Conservation (phyloP, 1,140 invertebrate species). For the Matsumurasca onukii region DNA sequence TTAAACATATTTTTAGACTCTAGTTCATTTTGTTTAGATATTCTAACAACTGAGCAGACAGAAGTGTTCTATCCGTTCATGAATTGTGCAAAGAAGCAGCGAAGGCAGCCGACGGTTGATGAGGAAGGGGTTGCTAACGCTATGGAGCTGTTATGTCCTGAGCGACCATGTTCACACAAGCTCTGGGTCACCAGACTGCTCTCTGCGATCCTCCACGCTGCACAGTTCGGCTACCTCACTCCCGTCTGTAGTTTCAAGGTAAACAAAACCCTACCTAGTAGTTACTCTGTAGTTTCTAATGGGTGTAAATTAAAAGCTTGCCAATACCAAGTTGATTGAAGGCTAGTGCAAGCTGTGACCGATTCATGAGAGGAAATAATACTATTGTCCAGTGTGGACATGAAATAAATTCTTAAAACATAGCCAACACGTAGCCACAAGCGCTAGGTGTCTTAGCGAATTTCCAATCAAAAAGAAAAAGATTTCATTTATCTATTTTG, state of each 20-base stretch:
- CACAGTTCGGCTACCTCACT: background rate
- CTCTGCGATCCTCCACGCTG: conserved; percentile 7
- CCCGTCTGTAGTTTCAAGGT: background rate
- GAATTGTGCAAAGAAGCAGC: background rate
- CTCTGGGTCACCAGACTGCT: conserved; percentile 29
- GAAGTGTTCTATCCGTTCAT: conserved; percentile 31
- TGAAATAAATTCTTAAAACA: too few species aligned
- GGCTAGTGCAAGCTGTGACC: too few species aligned
- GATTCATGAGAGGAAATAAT: too few species aligned
- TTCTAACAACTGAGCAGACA: conserved; percentile 21
- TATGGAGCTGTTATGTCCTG: conserved; percentile 24
- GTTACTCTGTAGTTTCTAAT: too few species aligned
- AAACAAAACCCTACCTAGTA: background rate
- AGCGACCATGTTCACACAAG: conserved; percentile 15
- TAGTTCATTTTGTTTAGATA: conserved; percentile 24
- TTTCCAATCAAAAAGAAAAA: too few species aligned
- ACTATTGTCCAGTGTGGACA: too few species aligned
- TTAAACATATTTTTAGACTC: too few species aligned
- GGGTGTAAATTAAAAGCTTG: too few species aligned
- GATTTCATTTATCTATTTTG: too few species aligned
- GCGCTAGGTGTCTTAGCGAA: too few species aligned
- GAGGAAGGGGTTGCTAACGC: background rate
- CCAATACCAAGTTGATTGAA: too few species aligned
- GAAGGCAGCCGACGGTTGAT: background rate
- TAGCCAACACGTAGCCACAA: too few species aligned